Conservation (phyloP, 2,888 invertebrate species). For the Drosophila yooni region DNA sequence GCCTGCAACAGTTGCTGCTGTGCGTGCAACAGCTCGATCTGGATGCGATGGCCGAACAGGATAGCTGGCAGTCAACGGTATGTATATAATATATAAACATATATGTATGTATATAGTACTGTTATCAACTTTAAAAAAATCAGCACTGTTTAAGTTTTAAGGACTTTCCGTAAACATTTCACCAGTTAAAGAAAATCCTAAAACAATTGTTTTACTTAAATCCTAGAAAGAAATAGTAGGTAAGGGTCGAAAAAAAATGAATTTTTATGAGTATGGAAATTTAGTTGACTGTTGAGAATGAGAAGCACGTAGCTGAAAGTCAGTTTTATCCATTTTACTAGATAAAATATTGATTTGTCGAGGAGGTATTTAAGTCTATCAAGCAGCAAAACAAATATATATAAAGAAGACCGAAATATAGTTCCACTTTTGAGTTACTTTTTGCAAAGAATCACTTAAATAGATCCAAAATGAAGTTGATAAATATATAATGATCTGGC, state of each 20-base stretch:
- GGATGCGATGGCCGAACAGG: slow-evolving; percentile 83
- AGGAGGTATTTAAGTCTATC: neutral
- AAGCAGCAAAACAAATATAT: neutral
- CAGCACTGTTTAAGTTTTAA: neutral
- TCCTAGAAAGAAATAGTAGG: neutral
- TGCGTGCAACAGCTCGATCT: slow-evolving; percentile 88
- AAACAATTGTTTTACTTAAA: neutral
- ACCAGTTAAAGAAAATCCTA: neutral
- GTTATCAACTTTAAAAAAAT: neutral
- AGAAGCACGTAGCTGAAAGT: neutral
- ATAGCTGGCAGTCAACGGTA: slow-evolving; percentile 50
- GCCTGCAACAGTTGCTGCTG: slow-evolving; percentile 88
- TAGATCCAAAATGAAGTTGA: neutral
- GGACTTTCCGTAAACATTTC: neutral
- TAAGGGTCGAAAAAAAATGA: neutral
- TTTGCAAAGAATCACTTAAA: neutral
- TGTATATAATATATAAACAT: neutral
- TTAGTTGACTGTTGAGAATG: neutral
- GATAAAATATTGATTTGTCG: rapidly evolving
- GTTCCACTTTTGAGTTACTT: neutral
- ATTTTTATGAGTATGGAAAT: neutral
- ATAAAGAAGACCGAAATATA: neutral
- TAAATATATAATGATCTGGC: neutral
- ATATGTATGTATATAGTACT: neutral
- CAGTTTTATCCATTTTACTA: neutral